A percentile compares a stretch with the other conserved stretches of the same genome.
Evolutionary conservation across 2,888 invertebrate genomes (phyloP).

Genomic region (Harpalus rubripes): DNA sequence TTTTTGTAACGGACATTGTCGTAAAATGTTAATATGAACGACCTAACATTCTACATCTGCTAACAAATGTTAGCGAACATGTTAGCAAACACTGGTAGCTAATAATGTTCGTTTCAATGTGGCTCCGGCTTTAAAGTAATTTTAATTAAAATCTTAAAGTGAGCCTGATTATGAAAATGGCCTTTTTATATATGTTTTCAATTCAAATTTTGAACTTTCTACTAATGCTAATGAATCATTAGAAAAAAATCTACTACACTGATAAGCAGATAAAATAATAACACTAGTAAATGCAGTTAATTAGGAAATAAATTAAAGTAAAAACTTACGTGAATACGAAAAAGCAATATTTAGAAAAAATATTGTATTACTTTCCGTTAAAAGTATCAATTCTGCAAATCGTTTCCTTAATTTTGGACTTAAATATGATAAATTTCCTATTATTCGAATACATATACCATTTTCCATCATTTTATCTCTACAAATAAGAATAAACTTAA

Average conservation of each 20-base stretch:
- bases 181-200: neutral
- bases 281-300: neutral
- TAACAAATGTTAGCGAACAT: too few species aligned
- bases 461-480: slow-evolving; percentile 87
- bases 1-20: too few species aligned
- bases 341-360: slow-evolving; percentile 89
- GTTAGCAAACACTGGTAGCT: too few species aligned
- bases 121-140: too few species aligned
- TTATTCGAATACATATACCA: slow-evolving; percentile 91
- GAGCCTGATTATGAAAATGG: too few species aligned
- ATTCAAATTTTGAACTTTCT: slow-evolving; percentile 2
- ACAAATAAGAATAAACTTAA: neutral
- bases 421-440: slow-evolving; percentile 90
- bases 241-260: neutral
- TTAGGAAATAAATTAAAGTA: neutral
- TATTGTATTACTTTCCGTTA: slow-evolving; percentile 89
- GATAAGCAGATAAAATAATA: slow-evolving; percentile 7
- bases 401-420: slow-evolving; percentile 88
- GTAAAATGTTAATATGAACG: too few species aligned
- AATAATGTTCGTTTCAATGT: too few species aligned
- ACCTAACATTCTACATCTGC: too few species aligned
- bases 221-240: neutral
- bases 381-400: slow-evolving; percentile 88
- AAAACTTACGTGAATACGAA: slow-evolving; percentile 83
- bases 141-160: too few species aligned